These are phyloP conservation scores for Ceramica pisi DNA, from an alignment of 2,888 invertebrate genomes.

Conservation along the genomic window DNA sequence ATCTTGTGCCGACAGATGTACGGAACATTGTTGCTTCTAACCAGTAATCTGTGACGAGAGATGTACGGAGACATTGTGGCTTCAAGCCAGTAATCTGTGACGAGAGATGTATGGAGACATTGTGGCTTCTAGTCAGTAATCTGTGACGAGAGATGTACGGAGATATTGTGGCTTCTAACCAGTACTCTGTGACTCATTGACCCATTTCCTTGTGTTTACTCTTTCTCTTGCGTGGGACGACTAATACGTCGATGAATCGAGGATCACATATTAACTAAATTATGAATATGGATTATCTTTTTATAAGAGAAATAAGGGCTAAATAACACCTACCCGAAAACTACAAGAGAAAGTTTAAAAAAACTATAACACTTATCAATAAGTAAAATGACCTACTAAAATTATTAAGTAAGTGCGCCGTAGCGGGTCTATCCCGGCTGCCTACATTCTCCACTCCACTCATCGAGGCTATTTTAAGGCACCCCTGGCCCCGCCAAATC, in stretches of 20 bases:
- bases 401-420: not conserved
- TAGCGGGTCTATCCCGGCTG: not conserved
- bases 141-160: constrained; percentile 14
- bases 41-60: too few species aligned
- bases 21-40: too few species aligned
- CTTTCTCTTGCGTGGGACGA: constrained; percentile 17
- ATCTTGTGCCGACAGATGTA: too few species aligned
- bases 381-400: too few species aligned
- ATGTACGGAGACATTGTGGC: too few species aligned
- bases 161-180: constrained; percentile 39
- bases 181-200: constrained; percentile 32
- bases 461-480: constrained; percentile 7
- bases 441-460: not conserved
- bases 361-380: too few species aligned
- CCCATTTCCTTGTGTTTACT: constrained; percentile 21
- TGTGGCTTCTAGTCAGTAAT: constrained; percentile 40
- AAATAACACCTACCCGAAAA: not conserved
- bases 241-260: constrained; percentile 19
- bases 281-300: not conserved
- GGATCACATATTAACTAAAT: not conserved
- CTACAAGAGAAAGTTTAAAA: not conserved
- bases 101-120: constrained; percentile 14
- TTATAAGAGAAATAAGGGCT: not conserved
- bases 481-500: not conserved
- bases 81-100: constrained; percentile 29